Evolutionary conservation across 1,140 invertebrate species (phyloP).

Genomic region (Eciton burchellii): DNA sequence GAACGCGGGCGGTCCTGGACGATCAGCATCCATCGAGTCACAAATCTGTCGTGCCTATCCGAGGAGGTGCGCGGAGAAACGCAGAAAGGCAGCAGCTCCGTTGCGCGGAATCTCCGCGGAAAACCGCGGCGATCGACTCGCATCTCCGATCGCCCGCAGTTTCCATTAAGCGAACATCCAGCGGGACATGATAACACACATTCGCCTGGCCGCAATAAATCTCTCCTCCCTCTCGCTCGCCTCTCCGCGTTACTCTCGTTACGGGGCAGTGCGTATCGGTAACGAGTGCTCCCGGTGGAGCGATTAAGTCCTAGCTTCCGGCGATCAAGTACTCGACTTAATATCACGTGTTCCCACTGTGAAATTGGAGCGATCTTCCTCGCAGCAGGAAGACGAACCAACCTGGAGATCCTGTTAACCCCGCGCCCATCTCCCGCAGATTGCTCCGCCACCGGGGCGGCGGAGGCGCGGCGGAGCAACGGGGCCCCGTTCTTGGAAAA

Average conservation of each 20-base stretch:
- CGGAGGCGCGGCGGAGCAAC: conserved; percentile 25
- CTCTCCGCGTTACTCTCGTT: conserved; percentile 15
- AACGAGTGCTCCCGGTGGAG: conserved; percentile 46
- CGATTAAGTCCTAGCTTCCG: conserved; percentile 54
- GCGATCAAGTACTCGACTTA: conserved; percentile 49
- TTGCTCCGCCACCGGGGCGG: conserved; percentile 51
- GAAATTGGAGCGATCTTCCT: conserved; percentile 67
- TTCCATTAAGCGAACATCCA: conserved; percentile 48
- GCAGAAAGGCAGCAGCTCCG: neutral
- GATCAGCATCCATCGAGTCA: neutral
- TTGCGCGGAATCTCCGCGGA: neutral
- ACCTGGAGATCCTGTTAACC: conserved; percentile 61
- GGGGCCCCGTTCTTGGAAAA: conserved; percentile 39
- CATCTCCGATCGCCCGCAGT: neutral
- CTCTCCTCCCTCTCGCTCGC: neutral
- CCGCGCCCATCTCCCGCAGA: conserved; percentile 48
- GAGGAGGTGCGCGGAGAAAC: neutral
- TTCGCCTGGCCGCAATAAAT: conserved; percentile 50
- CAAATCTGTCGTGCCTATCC: no score
- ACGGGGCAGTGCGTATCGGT: conserved; percentile 53
- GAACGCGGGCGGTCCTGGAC: no score
- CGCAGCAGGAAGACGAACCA: conserved; percentile 58
- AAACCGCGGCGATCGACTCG: neutral
- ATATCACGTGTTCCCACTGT: conserved; percentile 65
- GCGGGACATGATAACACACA: conserved; percentile 48